Base-by-base conservation (phyloP, 2,888 invertebrate genomes). In the Apoda limacodes region DNA sequence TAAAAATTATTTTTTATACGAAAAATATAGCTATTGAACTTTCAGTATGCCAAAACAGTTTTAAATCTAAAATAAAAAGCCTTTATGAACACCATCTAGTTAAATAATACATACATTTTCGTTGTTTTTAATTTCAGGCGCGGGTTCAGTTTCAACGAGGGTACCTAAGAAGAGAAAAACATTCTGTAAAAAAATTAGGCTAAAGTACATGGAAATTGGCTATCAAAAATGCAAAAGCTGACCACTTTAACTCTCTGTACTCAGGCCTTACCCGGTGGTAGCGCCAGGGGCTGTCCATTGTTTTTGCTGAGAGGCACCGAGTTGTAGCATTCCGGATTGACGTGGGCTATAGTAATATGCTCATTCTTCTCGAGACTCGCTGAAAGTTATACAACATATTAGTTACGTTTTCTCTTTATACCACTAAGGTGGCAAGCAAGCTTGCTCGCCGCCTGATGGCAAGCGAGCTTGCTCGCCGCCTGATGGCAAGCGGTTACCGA, bases 281-380 rank as follows among this genome's bases (percentile, higher is more conserved):
- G 29, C 0, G 80, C 78, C 0, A 76, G 52, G 2, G 80, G 80
- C 27, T 76, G 75, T 9, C 75, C 78, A 32, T 74, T 65, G 52
- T 78, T 76, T 3, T 69, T 61, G 47, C 68, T 55, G 5, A 80
- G 64, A 1, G 82, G 82, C 14, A 76, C 65, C 0, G 72, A 72
- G 53, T 60, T 78, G 58, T 78, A 97, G 53, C 93, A 91, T 59
- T 95, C 93, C 0, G 98, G 97, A 76, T 96, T 95, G 29, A 98
- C 93, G 71, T 99, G 98, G 0, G 98, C 97, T 53, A 98, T 76
- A 14, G 88, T 89, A 52, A 99, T 96, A 64, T 88, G 90, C 35
- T 88, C 89, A 78, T 98, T 98, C 30, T 94, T 84, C 66, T 99
- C 99, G 55, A 98, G 75, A 37, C 90, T 92, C 14, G 86, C 88